phyloP scores from a whole-genome alignment of 2,113 vertebrate species.

The Narcine bancroftii region DNA sequence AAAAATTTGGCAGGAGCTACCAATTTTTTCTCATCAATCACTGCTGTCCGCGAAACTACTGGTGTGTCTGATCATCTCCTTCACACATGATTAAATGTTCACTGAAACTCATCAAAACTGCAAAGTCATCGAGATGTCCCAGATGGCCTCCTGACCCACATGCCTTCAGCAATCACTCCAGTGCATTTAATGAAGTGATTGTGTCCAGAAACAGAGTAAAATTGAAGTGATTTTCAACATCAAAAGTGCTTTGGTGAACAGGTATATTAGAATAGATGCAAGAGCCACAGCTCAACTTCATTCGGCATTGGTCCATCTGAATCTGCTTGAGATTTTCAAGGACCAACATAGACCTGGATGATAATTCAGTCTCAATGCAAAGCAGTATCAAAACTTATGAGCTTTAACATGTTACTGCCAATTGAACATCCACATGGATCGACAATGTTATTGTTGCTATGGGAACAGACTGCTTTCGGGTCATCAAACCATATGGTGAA shows the following conservation, averaged over 20 bases:
- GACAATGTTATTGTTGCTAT: background rate
- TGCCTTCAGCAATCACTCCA: background rate
- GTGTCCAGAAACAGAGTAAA: background rate
- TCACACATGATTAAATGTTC: background rate
- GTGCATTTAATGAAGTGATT: background rate
- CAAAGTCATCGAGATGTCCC: background rate
- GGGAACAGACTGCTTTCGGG: background rate
- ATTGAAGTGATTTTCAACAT: background rate
- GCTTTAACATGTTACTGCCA: background rate
- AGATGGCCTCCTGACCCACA: background rate
- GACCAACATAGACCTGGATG: background rate
- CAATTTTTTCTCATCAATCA: background rate
- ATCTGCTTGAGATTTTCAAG: background rate
- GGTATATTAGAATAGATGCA: background rate
- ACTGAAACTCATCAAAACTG: background rate
- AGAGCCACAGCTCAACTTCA: background rate
- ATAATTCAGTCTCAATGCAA: background rate
- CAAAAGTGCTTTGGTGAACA: background rate
- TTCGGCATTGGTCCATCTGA: background rate
- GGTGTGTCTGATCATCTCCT: background rate
- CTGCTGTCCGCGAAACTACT: background rate
- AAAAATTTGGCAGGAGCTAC: background rate
- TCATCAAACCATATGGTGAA: background rate
- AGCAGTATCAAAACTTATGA: background rate
- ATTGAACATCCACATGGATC: background rate